These are phyloP conservation scores for Ficedula albicollis DNA, from an alignment of 2,797 vertebrate genomes.

Conservation along the genomic window DNA sequence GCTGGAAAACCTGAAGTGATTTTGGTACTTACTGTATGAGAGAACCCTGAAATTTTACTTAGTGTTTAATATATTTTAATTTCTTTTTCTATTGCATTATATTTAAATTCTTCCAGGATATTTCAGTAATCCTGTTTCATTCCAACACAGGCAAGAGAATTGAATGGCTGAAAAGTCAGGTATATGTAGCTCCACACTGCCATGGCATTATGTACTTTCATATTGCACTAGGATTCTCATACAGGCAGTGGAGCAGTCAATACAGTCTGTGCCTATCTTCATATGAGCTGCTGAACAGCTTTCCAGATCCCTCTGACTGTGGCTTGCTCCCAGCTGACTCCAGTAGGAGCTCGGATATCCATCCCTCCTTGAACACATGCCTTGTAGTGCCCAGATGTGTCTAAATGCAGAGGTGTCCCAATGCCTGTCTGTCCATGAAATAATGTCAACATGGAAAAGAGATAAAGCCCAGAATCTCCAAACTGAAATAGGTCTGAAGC, in stretches of 20 bases:
- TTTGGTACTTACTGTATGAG: not conserved
- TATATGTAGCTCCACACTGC: not conserved
- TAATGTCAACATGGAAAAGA: not conserved
- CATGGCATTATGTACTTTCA: not conserved
- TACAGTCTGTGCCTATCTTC: not conserved
- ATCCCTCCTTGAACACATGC: not conserved
- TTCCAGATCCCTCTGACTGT: not conserved
- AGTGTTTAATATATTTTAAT: not conserved
- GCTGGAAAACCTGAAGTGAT: fast-evolving
- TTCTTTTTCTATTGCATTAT: not conserved
- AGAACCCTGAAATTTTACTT: not conserved
- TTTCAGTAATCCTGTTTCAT: not conserved
- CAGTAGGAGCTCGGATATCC: not conserved
- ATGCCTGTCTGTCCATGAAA: not conserved
- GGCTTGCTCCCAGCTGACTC: not conserved
- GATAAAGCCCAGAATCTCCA: not conserved
- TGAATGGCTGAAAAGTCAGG: not conserved
- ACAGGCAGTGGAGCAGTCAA: not conserved
- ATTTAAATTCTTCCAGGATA: not conserved
- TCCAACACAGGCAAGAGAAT: not conserved
- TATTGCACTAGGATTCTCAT: not conserved
- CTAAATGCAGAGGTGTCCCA: not conserved
- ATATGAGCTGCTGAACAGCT: not conserved
- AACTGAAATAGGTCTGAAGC: not conserved
- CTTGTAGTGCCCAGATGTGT: not conserved